Evolutionary conservation across 2,888 invertebrate genomes (phyloP).

Genomic region (Dugesia japonica): DNA sequence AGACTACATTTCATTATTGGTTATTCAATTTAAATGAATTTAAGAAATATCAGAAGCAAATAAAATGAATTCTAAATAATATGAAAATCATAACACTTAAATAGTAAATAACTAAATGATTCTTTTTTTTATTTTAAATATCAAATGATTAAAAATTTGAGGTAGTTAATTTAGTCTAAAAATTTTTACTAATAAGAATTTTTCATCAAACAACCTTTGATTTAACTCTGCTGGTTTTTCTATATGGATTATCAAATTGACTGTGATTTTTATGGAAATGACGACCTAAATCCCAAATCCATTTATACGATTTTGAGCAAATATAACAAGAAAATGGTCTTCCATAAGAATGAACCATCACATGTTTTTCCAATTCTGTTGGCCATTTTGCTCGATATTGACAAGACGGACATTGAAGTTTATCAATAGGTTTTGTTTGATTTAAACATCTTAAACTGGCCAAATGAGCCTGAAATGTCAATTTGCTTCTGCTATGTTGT

Average conservation of each 20-base stretch:
- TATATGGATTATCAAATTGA: conserved; percentile 34
- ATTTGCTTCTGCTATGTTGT: background rate
- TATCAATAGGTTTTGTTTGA: background rate
- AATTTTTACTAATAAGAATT: background rate
- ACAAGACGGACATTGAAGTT: conserved; percentile 42
- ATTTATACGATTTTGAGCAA: conserved; percentile 45
- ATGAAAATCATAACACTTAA: too few species aligned
- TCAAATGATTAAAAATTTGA: background rate
- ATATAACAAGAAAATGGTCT: conserved; percentile 44
- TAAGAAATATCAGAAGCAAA: too few species aligned
- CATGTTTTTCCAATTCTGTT: conserved; percentile 45
- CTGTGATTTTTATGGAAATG: conserved; percentile 46
- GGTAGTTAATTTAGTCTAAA: background rate
- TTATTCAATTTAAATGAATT: too few species aligned
- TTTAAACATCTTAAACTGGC: background rate
- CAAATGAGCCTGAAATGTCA: background rate
- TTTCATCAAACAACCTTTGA: background rate
- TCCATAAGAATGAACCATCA: conserved; percentile 44
- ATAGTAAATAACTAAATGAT: background rate
- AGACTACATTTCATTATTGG: too few species aligned
- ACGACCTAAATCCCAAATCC: conserved; percentile 47
- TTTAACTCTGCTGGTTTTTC: conserved; percentile 21
- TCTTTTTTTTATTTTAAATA: background rate
- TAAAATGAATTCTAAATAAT: too few species aligned
- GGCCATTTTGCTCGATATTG: conserved; percentile 45